Base-by-base conservation (phyloP, 2,888 invertebrate species). In the Chrysodeixis includens region DNA sequence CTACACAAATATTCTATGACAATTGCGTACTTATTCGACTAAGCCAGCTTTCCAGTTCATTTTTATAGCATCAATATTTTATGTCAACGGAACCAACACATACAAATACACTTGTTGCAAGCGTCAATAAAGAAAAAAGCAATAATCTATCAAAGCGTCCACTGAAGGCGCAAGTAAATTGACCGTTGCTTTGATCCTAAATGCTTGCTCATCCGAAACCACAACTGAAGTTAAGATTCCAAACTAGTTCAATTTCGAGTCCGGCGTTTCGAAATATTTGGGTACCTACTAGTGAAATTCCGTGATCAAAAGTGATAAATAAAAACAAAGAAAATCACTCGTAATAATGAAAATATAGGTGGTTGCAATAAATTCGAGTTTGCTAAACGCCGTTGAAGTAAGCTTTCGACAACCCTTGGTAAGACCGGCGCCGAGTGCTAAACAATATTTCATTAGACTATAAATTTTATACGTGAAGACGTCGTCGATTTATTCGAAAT, bases 361-460 rank as follows among this genome's bases (percentile, higher is more conserved):
- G 32, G 18, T 54, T 18, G 30, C 35, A 20, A 56, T 22, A n/a
- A n/a, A 44, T 30, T 14, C 40, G 61, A 56, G 40, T 52, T 59
- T 18, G 0, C 12, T 1, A 16, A 10, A 12, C 46, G 53, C 10
- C 44, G 18, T 58, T 5, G 32, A 40, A 35, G 30, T 12, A 16
- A 32, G 44, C 26, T 22, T 12, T 83, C 81, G 83, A 81, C 71
- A 78, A 74, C 68, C 56, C 63, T 44, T 81, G 49, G 87, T 86
- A 81, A 67, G 52, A 57, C 61, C 70, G 65, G 66, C 74, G 75
- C 60, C 67, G 69, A 83, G 82, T 83, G 86, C 83, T 80, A 79
- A 82, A 80, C 85, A 82, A 86, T 87, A 86, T 86, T 87, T 85
- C 83, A 83, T 80, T 82, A 83, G 78, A 81, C 86, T 83, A 83